These are phyloP conservation scores for Eueremaeus valkanovi DNA, from an alignment of 2,888 invertebrate genomes.

Conservation along the genomic window DNA sequence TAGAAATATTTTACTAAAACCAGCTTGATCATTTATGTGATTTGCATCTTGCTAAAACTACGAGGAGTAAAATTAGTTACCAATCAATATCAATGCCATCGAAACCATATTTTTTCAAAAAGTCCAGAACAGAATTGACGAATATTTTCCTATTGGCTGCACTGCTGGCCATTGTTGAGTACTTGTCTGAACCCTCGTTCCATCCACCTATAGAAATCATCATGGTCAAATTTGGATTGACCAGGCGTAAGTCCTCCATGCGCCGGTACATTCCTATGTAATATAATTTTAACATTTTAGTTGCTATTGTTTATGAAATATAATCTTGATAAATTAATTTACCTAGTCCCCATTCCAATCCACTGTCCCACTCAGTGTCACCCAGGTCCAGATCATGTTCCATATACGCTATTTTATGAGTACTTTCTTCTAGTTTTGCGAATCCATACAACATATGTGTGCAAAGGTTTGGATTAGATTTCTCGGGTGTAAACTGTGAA, in stretches of 20 bases:
- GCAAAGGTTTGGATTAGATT: constrained; percentile 55
- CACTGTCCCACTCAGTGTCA: constrained; percentile 55
- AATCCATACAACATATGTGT: constrained; percentile 73
- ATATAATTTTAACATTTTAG: background rate
- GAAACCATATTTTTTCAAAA: background rate
- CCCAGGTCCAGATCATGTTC: constrained; percentile 60
- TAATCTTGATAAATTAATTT: too few species aligned
- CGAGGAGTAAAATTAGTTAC: too few species aligned
- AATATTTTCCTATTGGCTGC: background rate
- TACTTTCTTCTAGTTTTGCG: constrained; percentile 59
- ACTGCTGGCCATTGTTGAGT: background rate
- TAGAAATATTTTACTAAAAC: too few species aligned
- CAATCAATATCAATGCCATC: constrained; percentile 39
- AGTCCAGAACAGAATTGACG: background rate
- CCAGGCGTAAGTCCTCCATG: constrained; percentile 44
- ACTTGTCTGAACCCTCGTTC: background rate
- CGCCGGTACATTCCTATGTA: constrained; percentile 21
- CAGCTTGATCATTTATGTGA: too few species aligned
- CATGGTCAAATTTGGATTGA: constrained; percentile 18
- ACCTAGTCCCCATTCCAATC: constrained; percentile 36
- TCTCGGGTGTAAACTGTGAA: background rate
- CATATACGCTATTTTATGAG: constrained; percentile 66
- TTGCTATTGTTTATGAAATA: too few species aligned
- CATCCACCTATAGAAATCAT: background rate
- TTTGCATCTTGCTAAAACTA: too few species aligned